Conservation (phyloP, 2,797 vertebrate genomes). For the Tachyglossus aculeatus region DNA sequence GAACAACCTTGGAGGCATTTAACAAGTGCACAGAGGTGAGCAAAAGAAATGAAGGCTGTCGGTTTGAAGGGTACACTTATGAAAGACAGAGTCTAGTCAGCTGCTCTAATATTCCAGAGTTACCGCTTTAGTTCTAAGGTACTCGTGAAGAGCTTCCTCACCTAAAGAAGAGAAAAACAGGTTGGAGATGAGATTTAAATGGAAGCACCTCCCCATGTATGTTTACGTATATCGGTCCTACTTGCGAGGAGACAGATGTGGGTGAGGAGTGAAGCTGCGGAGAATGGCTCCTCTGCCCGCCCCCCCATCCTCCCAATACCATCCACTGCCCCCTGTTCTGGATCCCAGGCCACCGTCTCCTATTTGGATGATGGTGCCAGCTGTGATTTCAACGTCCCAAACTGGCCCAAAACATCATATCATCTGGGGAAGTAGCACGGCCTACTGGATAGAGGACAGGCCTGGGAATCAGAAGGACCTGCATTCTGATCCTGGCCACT, state of each 20-base stretch:
- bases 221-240: neutral
- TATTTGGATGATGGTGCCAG: too few relatives aligned
- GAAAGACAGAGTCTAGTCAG: neutral
- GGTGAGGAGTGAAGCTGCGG: neutral
- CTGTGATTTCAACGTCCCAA: too few relatives aligned
- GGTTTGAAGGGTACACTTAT: neutral
- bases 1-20: neutral
- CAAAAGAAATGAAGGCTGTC: neutral
- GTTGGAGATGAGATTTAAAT: neutral
- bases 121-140: conserved; percentile 95
- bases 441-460: too few relatives aligned
- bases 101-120: conserved; percentile 91
- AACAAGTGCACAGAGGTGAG: neutral
- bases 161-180: conserved; percentile 73
- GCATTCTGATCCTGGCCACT: too few relatives aligned
- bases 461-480: too few relatives aligned
- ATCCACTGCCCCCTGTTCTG: too few relatives aligned
- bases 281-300: neutral
- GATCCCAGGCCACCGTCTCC: too few relatives aligned
- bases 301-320: too few relatives aligned
- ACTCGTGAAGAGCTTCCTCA: conserved; percentile 93
- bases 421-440: too few relatives aligned
- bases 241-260: neutral
- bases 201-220: neutral
- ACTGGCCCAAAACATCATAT: too few relatives aligned